These are phyloP conservation scores for Chironomus tentans DNA, from an alignment of 2,888 invertebrate genomes.

Conservation along the genomic window DNA sequence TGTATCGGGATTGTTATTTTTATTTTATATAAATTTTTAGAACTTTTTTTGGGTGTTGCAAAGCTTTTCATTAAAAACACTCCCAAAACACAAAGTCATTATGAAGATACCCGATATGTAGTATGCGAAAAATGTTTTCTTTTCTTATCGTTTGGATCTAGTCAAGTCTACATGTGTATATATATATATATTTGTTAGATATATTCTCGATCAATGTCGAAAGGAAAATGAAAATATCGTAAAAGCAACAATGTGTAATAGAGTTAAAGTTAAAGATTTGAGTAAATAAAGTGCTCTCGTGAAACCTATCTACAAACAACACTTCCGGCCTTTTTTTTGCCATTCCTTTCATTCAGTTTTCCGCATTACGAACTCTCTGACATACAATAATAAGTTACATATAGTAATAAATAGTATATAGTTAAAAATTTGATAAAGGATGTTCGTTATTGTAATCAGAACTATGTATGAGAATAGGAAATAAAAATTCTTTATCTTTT, in stretches of 20 bases:
- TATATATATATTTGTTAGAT: not conserved
- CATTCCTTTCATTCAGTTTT: not conserved
- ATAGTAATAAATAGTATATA: not conserved
- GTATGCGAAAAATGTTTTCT: not conserved
- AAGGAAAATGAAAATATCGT: not conserved
- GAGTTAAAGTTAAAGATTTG: not conserved
- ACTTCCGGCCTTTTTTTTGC: not conserved
- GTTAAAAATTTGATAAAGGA: not conserved
- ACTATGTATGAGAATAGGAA: not conserved
- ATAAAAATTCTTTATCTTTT: not conserved
- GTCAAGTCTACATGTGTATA: not conserved
- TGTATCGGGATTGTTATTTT: not conserved
- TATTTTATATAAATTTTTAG: not conserved
- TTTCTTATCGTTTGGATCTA: not conserved
- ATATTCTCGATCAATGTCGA: not conserved
- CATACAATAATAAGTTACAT: not conserved
- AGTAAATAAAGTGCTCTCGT: not conserved
- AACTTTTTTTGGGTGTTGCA: not conserved
- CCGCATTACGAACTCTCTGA: not conserved
- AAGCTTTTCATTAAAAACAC: not conserved
- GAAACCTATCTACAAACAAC: not conserved
- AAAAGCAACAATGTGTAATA: not conserved
- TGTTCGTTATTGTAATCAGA: not conserved
- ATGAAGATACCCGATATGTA: not conserved
- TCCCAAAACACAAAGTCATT: not conserved